Evolutionary conservation across 2,888 invertebrate genomes (phyloP), one percentile per base, ranked within the genome.

Genomic region (Drosophila leonis): DNA sequence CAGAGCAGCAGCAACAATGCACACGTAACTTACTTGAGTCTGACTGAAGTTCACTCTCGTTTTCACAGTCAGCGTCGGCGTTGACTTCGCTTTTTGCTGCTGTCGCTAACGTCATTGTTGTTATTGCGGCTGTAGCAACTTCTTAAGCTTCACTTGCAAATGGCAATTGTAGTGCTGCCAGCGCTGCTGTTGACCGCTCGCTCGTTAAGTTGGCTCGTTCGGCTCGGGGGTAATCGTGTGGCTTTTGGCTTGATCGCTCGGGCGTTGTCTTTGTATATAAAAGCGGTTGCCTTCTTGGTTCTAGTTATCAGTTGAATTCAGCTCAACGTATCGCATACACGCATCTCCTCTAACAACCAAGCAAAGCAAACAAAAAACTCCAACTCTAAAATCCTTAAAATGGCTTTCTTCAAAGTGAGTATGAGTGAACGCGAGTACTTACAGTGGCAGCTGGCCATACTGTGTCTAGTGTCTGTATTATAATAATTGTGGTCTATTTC

Each of bases 371-470:
- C n/a, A 44, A 39, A 33, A 41, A 20, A 9, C 39, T 60, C 54
- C 57, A 75, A 68, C 39, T 54, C 27, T 6, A 57, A 72, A 65
- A 60, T 72, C 76, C 65, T 65, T 65, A 66, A 85, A 92, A 93
- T 93, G 93, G 93, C 92, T 83, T 93, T 93, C 89, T 92, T 92
- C 82, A 93, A 93, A 93, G 93, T 93, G 92, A 93, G 93, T 93
- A 83, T 5, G 18, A 18, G 41, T n/a, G n/a, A n/a, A n/a, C n/a
- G n/a, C 56, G 46, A 24, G 29, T 52, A 48, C 65, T 15, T 24
- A 44, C 75, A 87, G 69, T 78, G 83, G 51, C 80, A 52, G 48
- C 63, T 8, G 57, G 24, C 12, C 29, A n/a, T n/a, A 63, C 20
- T 48, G 46, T 39, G 37, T 20, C 48, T 31, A 29, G 71, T 82